Evolutionary conservation across 53 echinoderm and acorn worm species (phyloP).

Genomic region (Patiria pectinifera): DNA sequence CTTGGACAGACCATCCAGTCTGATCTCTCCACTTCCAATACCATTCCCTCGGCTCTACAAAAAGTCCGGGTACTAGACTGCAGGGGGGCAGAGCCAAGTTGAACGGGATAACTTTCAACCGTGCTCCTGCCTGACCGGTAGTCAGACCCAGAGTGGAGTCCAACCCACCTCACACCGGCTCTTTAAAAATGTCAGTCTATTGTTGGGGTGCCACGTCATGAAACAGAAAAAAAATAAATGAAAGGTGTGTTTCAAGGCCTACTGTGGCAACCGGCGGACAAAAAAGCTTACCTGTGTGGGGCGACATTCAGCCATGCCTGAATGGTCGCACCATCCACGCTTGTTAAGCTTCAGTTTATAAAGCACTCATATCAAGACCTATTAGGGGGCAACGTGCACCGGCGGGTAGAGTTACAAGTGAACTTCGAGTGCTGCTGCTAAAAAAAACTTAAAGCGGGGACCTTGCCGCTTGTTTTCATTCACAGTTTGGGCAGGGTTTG

Average conservation of each 20-base stretch:
- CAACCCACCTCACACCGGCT: neutral
- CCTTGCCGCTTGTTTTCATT: conserved; percentile 44
- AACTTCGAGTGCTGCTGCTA: neutral
- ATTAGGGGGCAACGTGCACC: neutral
- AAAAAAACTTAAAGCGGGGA: neutral
- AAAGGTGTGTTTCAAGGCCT: conserved; percentile 44
- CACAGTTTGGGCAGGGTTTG: conserved; percentile 49
- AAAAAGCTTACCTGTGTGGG: conserved; percentile 29
- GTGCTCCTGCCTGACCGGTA: conserved; percentile 42
- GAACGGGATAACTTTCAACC: conserved; percentile 20
- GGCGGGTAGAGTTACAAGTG: neutral
- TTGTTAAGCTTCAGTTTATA: neutral
- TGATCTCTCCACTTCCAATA: neutral
- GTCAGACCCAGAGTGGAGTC: conserved; percentile 46
- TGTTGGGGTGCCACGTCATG: neutral
- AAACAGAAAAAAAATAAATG: neutral
- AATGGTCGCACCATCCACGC: neutral
- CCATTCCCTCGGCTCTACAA: conserved; percentile 1
- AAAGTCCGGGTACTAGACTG: conserved; percentile 7
- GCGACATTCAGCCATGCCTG: conserved; percentile 26
- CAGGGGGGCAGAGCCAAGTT: conserved; percentile 22
- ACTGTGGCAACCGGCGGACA: neutral
- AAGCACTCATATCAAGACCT: neutral
- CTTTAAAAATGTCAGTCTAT: conserved; percentile 56
- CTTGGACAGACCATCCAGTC: neutral